phyloP scores from a whole-genome alignment of 1,140 invertebrate species.

The Pseudoatta argentina region DNA sequence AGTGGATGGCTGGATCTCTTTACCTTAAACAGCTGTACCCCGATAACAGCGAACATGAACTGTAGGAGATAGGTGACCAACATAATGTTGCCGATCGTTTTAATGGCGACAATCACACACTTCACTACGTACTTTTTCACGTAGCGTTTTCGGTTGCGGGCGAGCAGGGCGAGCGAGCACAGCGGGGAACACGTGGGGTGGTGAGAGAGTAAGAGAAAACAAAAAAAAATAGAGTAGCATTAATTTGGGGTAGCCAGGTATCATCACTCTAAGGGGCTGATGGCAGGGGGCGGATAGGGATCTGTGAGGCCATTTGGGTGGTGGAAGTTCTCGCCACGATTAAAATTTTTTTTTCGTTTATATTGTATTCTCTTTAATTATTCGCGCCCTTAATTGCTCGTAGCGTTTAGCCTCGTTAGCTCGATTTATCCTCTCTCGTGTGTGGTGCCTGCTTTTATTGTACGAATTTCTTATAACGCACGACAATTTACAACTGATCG shows the following conservation, averaged over 20 bases:
- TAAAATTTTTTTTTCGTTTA: constrained; percentile 32
- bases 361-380: not conserved
- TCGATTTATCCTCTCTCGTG: not conserved
- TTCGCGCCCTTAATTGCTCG: constrained; percentile 29
- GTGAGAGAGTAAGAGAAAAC: constrained; percentile 82
- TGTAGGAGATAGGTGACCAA: constrained; percentile 99
- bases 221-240: constrained; percentile 84
- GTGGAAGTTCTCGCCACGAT: constrained; percentile 54
- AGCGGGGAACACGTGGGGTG: constrained; percentile 83
- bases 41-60: constrained; percentile 99
- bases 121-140: constrained; percentile 97
- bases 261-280: constrained; percentile 51
- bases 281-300: constrained; percentile 17
- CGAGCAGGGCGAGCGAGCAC: constrained; percentile 84
- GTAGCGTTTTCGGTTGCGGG: constrained; percentile 81
- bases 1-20: constrained; percentile 82
- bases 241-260: constrained; percentile 75
- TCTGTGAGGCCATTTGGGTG: constrained; percentile 7
- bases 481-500: not conserved
- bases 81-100: constrained; percentile 99
- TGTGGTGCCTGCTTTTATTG: not conserved
- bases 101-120: constrained; percentile 99
- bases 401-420: constrained; percentile 7
- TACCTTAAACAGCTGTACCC: constrained; percentile 99
- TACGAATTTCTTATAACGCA: constrained; percentile 10